Evolutionary conservation across 53 echinoderm and acorn worm genomes (phyloP).

Genomic region (Hippasteria phrygiana): DNA sequence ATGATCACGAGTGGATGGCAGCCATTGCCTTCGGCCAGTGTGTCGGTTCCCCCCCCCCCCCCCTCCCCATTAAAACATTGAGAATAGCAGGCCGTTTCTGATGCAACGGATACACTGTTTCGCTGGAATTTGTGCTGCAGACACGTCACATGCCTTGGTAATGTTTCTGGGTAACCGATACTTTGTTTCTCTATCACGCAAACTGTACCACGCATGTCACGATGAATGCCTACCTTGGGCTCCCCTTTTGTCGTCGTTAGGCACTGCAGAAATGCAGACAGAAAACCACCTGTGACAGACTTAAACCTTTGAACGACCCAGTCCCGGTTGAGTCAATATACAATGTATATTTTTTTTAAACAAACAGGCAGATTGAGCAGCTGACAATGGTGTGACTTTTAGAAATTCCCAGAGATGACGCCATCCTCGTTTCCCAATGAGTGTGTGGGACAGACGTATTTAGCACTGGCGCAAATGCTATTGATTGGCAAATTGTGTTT

Average conservation of each 20-base stretch:
- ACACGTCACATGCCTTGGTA: not conserved
- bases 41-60: not conserved
- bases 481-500: conserved; percentile 6
- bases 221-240: not conserved
- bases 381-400: conserved; percentile 4
- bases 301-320: conserved; percentile 8
- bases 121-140: not conserved
- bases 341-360: not conserved
- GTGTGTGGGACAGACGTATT: not conserved
- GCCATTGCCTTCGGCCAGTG: not conserved
- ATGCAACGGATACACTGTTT: not conserved
- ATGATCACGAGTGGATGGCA: not conserved
- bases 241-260: not conserved
- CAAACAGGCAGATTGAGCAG: not conserved
- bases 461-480: conserved; percentile 1
- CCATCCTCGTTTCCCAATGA: not conserved
- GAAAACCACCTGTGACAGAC: not conserved
- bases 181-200: not conserved
- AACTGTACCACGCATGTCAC: not conserved
- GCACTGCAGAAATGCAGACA: not conserved
- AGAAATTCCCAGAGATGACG: conserved; percentile 33
- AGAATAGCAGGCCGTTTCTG: too few relatives aligned
- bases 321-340: not conserved
- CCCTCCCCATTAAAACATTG: too few relatives aligned
- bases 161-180: not conserved